These are phyloP conservation scores for Chrosomus eos DNA, from an alignment of 2,797 vertebrate species.

Conservation along the genomic window DNA sequence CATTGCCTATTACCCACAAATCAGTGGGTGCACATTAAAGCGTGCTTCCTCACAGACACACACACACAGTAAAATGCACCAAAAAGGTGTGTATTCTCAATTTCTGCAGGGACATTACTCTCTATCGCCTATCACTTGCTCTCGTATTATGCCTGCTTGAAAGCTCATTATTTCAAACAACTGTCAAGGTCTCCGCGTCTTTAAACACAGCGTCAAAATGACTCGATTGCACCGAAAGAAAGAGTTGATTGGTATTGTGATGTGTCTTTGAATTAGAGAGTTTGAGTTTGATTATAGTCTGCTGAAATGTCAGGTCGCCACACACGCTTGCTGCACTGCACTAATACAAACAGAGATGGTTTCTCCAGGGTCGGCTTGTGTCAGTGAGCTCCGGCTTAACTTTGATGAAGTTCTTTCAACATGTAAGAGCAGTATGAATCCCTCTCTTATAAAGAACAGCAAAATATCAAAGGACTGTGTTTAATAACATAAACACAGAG, in stretches of 20 bases:
- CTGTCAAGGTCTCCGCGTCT: constrained; percentile 28
- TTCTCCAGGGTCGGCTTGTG: constrained; percentile 18
- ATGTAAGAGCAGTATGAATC: background rate
- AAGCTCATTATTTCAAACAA: constrained; percentile 42
- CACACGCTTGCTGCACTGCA: background rate
- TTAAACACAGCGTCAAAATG: constrained; percentile 26
- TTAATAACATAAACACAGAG: constrained; percentile 22
- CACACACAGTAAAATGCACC: background rate
- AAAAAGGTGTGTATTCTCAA: constrained; percentile 20
- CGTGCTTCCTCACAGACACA: background rate
- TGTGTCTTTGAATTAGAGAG: constrained; percentile 38
- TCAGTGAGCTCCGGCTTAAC: constrained; percentile 20
- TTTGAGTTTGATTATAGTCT: constrained; percentile 36
- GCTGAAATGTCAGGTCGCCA: constrained; percentile 26
- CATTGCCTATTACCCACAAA: constrained; percentile 44
- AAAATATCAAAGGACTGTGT: constrained; percentile 28
- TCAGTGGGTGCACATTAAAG: constrained; percentile 39
- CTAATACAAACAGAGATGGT: constrained; percentile 20
- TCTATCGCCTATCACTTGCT: constrained; percentile 13
- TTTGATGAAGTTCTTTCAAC: constrained; percentile 20
- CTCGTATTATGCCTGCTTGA: constrained; percentile 15
- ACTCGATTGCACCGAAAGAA: constrained; percentile 12
- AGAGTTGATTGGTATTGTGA: constrained; percentile 39
- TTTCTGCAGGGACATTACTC: constrained; percentile 6
- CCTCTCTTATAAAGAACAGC: constrained; percentile 2